A percentile compares a stretch with the other conserved stretches of the same genome.
phyloP scores from a whole-genome alignment of 2,888 invertebrate species.

The Sesamia inferens region DNA sequence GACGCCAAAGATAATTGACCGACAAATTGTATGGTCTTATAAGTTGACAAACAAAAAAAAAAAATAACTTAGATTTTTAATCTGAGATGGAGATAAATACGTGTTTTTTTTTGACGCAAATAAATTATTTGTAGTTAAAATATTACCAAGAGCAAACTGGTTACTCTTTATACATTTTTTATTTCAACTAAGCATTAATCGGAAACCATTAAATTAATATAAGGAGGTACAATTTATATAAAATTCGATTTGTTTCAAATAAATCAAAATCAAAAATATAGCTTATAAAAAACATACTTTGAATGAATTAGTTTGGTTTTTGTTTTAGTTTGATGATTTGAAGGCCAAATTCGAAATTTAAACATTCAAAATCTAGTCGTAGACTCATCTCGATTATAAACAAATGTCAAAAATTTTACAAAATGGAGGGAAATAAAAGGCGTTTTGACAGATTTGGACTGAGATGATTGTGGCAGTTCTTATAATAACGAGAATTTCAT shows the following conservation, averaged over 20 bases:
- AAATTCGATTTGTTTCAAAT: neutral
- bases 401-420: no score
- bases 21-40: neutral
- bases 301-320: neutral
- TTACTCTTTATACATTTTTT: slow-evolving; percentile 14
- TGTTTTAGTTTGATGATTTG: neutral
- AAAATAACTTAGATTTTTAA: neutral
- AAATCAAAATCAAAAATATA: neutral
- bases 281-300: neutral
- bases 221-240: neutral
- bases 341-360: no score
- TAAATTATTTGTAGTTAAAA: slow-evolving; percentile 15
- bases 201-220: neutral
- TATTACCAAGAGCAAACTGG: slow-evolving; percentile 10
- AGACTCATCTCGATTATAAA: no score
- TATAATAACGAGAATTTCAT: no score
- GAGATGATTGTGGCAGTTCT: no score
- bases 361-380: no score
- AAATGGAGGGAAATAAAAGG: no score
- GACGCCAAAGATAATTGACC: neutral
- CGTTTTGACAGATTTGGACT: no score
- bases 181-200: neutral
- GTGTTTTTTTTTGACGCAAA: neutral
- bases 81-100: slow-evolving; percentile 11
- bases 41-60: neutral